Base-by-base conservation (phyloP, 37 sponge, comb jelly and placozoan genomes). In the Beroe forskalii region DNA sequence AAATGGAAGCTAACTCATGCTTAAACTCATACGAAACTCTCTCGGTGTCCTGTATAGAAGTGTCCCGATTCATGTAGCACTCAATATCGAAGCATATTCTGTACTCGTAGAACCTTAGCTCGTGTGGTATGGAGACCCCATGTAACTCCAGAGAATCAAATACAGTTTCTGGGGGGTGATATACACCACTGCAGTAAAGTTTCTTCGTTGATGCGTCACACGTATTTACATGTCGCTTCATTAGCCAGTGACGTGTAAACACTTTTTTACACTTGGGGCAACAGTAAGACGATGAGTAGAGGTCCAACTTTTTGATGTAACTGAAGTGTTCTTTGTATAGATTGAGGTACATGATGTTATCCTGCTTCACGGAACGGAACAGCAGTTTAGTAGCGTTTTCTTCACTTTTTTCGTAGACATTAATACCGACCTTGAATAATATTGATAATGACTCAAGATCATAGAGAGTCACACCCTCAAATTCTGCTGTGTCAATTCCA, bases 31-130 rank as follows among this genome's bases (percentile, higher is more conserved):
- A 72, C 8, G 4, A 6, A 8, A 36, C 40, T 22, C 75, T 32
- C 12, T 17, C 38, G 12, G 75, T 32, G 9, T 72, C 30, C 12
- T 4, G 9, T 17, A 72, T 8, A 3, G 22, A 35, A 72, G 40
- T 36, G 22, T 72, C 75, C 33, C 40, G 37, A 12, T 19, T 32
- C 4, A 72, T 35, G 6, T 6, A 3, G 33, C 75, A 72, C 20
- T 72, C 75, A 72, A 72, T 72, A 72, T 72, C 75, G 39, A 72
- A 72, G 9, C 4, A 3, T 3, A 36, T 36, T 33, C 39, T 3
- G 38, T 72, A 33, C 33, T 3, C 20, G 20, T 32, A 72, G 20
- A 9, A 36, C 19, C 39, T 35, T 39, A 72, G 30, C 33, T 72
- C 75, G 1, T 3, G 9, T 35, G 75, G 75, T 3, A 72, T 72